Base-by-base conservation (phyloP, 1,140 invertebrate species). In the Hylyphantes graminicola region DNA sequence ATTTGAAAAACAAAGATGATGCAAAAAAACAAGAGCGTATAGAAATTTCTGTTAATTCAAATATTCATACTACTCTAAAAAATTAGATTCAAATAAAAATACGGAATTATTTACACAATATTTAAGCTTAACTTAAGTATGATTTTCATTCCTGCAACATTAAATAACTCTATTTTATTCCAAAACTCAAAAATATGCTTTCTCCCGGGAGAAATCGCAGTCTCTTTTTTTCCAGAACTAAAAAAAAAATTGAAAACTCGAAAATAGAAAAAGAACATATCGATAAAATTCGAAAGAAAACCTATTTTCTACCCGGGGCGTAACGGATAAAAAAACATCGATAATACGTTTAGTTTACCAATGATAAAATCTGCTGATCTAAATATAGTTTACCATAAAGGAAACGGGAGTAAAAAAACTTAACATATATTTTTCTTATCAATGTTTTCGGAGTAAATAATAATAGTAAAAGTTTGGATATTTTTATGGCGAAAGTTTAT, bases 401-500 rank as follows among this genome's bases (percentile, higher is more conserved):
- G 59, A 70, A n/a, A 51, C 12, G 19, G 5, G 48, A n/a, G 50
- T 53, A 54, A 70, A 70, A 53, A 51, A 70, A 48, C 12, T 51
- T 51, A 70, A 70, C 48, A 35, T 70, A 48, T 51, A 54, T 70
- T 70, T 70, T 53, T 51, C 77, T 80, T 80, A 80, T 80, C 77
- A 80, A 70, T 80, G 68, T 80, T 70, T 35, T 35, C 35, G 1
- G 35, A 35, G 35, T 35, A 35, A 35, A 35, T 35, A 70, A 10
- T 51, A 70, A 59, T 48, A 35, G 50, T 70, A 70, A 48, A 70
- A 65, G 10, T 55, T 35, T 51, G 65, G 17, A 55, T 13, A 74
- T 53, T 80, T 80, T 80, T 80, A 80, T 80, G 77, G 77, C 70
- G 51, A 70, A 80, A 80, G 65, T 80, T 80, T 80, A 80, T 80